Evolutionary conservation across 1,140 invertebrate species (phyloP), one percentile per base, ranked within the genome.

Genomic region (Platorchestia sp.): DNA sequence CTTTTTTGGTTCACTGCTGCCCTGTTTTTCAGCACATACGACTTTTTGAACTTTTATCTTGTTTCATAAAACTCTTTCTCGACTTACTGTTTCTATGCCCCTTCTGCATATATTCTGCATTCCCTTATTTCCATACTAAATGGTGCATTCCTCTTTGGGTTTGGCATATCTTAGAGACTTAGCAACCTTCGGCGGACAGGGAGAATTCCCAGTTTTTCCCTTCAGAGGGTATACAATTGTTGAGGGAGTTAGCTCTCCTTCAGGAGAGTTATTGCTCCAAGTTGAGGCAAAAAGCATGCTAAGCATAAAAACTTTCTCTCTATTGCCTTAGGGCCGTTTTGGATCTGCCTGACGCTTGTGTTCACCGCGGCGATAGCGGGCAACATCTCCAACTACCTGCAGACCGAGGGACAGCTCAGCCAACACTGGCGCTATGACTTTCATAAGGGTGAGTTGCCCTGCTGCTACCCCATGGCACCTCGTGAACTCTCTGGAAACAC

Each of bases 291-390:
- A 14, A 14, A 3, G 59, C 36, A 75, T 75, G 14, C 59, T 10
- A 75, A 3, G 3, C 1, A 75, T 27, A 75, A 10, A 10, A 14
- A 75, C 59, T 3, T 75, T 75, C 27, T 22, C 27, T 75, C 19
- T 6, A 51, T 51, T 51, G 47, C 7, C 19, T 6, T 96, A 98
- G 97, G 99, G 0, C 99, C 99, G n/a, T 99, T 99, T 97, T 99
- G 99, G 99, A 98, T 99, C 96, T 98, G 98, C 96, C 97, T 99
- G 10, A 99, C 99, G 3, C 97, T 99, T 97, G 98, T 99, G 96
- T 99, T 99, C 97, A 98, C 98, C 6, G 99, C 99, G 97, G 99
- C 99, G 7, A 99, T 99, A 51, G 98, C 98, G 97, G 99, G 99
- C 87, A 99, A 99, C 97, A 97, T 99, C 95, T 98, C 98, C 0